Conservation (phyloP, 2,113 vertebrate species). For the Amphilophus citrinellus region DNA sequence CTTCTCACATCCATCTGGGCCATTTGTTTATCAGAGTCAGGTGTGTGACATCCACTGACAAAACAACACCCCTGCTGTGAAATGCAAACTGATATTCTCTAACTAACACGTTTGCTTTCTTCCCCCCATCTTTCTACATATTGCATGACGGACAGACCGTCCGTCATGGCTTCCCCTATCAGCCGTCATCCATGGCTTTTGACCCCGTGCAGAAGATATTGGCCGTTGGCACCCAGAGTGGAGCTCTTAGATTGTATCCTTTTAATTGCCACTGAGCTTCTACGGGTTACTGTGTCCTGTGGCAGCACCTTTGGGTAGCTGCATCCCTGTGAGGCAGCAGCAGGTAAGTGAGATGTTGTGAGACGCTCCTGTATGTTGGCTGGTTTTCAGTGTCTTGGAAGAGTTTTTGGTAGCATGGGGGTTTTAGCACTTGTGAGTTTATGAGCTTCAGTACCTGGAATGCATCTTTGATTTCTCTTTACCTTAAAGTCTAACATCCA, state of each 20-base stretch:
- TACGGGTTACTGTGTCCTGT: conserved; percentile 10
- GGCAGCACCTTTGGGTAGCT: conserved; percentile 9
- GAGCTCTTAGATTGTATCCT: conserved; percentile 99
- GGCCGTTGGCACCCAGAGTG: conserved; percentile 94
- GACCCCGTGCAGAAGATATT: conserved; percentile 99
- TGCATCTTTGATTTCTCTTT: not conserved
- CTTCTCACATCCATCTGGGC: conserved; percentile 48
- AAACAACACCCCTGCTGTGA: conserved; percentile 59
- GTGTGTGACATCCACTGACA: conserved; percentile 54
- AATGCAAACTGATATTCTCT: conserved; percentile 48
- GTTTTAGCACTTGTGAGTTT: not conserved
- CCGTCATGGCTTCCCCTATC: conserved; percentile 98
- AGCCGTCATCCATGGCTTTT: conserved; percentile 97
- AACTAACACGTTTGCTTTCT: not conserved
- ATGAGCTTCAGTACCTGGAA: not conserved
- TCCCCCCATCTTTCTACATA: conserved; percentile 29
- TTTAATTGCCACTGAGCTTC: conserved; percentile 69
- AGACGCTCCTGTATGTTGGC: conserved; percentile 6
- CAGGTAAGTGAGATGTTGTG: conserved; percentile 68
- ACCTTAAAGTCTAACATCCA: not conserved
- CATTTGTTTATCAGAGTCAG: conserved; percentile 58
- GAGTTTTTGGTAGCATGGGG: not conserved
- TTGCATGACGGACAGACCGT: conserved; percentile 86
- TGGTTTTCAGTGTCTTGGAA: conserved; percentile 15
- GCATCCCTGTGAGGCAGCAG: conserved; percentile 32